Evolutionary conservation across 2,797 vertebrate genomes (phyloP).

Genomic region (Enteromius paludinosus): DNA sequence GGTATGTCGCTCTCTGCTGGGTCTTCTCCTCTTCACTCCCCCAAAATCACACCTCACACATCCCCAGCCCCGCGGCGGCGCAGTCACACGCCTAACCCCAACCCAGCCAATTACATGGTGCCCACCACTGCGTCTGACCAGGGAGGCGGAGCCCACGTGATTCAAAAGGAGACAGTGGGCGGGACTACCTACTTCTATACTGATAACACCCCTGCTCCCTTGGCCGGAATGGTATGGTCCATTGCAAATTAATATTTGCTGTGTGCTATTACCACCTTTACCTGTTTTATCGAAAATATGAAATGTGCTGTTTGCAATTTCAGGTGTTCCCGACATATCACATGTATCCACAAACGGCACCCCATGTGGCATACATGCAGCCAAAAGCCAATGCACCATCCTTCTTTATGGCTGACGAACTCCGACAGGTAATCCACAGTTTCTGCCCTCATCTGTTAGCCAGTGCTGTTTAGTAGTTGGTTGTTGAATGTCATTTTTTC

Average conservation of each 20-base stretch:
- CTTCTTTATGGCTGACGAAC: conserved; percentile 99
- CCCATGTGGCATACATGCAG: conserved; percentile 99
- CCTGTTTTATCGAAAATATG: background rate
- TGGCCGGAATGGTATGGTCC: conserved; percentile 92
- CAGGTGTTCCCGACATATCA: conserved; percentile 99
- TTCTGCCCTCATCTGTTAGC: background rate
- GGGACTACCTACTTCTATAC: conserved; percentile 99
- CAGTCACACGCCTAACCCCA: conserved; percentile 98
- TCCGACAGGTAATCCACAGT: conserved; percentile 87
- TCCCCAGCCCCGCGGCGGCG: conserved; percentile 95
- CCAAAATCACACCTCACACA: conserved; percentile 98
- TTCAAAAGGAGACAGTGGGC: conserved; percentile 98
- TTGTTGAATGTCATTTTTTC: background rate
- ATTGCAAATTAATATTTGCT: background rate
- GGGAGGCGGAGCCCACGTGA: conserved; percentile 86
- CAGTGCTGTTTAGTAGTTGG: background rate
- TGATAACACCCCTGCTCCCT: conserved; percentile 93
- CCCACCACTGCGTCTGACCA: conserved; percentile 91
- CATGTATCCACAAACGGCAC: conserved; percentile 95
- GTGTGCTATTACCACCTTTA: background rate
- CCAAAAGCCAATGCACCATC: conserved; percentile 99
- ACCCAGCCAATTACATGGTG: conserved; percentile 94
- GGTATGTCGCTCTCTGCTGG: conserved; percentile 98
- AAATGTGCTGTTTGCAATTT: background rate
- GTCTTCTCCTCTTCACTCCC: conserved; percentile 97